These are phyloP conservation scores for Spodoptera litura DNA, from an alignment of 1,140 invertebrate genomes.

Conservation along the genomic window DNA sequence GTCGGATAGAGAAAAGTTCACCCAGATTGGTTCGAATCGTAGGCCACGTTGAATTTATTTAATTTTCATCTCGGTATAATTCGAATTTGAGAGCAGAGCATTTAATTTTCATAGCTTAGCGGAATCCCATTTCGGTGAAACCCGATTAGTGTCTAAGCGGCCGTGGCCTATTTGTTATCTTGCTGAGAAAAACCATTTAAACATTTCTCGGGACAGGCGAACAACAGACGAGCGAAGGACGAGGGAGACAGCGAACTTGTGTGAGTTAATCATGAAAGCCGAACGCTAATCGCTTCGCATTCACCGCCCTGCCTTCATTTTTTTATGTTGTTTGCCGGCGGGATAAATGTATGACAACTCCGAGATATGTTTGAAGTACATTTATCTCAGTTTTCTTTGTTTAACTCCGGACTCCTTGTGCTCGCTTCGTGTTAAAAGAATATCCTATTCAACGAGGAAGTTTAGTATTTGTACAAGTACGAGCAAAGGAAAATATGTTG, in stretches of 20 bases:
- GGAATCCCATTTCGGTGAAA: slow-evolving; percentile 65
- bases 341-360: slow-evolving; percentile 66
- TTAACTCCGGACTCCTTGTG: slow-evolving; percentile 32
- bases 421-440: slow-evolving; percentile 18
- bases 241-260: slow-evolving; percentile 64
- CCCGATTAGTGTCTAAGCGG: slow-evolving; percentile 67
- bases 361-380: slow-evolving; percentile 63
- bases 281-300: slow-evolving; percentile 68
- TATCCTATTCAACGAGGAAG: slow-evolving; percentile 17
- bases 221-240: slow-evolving; percentile 62
- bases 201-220: slow-evolving; percentile 56
- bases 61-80: slow-evolving; percentile 64
- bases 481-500: slow-evolving; percentile 13
- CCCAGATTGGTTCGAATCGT: slow-evolving; percentile 60
- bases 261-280: slow-evolving; percentile 75
- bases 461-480: slow-evolving; percentile 31
- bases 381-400: slow-evolving; percentile 56
- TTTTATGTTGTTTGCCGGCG: slow-evolving; percentile 65
- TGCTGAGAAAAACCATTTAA: slow-evolving; percentile 65
- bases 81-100: slow-evolving; percentile 61
- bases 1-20: slow-evolving; percentile 55
- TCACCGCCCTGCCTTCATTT: slow-evolving; percentile 56
- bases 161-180: slow-evolving; percentile 71
- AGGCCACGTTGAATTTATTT: slow-evolving; percentile 61
- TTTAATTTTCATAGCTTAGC: slow-evolving; percentile 71